Evolutionary conservation across 2,888 invertebrate genomes (phyloP).

Genomic region (Bembecia ichneumoniformis): DNA sequence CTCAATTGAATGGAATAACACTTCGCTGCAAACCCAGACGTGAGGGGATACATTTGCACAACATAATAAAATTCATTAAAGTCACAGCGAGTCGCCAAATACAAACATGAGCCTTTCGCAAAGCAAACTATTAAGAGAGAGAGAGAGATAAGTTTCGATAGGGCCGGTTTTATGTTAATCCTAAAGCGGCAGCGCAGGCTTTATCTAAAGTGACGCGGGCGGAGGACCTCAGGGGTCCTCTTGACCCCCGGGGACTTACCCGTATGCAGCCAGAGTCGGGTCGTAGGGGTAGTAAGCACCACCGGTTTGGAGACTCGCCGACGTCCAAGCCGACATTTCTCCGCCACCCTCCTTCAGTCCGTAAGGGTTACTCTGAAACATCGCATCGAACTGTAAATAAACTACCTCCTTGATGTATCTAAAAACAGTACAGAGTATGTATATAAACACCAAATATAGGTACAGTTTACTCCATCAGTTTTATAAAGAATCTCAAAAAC

Average conservation of each 20-base stretch:
- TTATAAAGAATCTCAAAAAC: background rate
- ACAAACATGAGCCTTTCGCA: conserved; percentile 65
- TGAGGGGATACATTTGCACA: conserved; percentile 46
- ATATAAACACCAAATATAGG: background rate
- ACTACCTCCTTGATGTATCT: conserved; percentile 13
- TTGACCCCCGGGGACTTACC: conserved; percentile 79
- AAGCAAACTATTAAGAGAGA: conserved; percentile 57
- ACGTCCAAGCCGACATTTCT: conserved; percentile 94
- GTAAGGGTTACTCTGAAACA: conserved; percentile 90
- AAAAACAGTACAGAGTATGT: background rate
- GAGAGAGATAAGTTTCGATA: conserved; percentile 58
- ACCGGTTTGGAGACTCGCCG: conserved; percentile 90
- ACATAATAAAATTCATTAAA: conserved; percentile 51
- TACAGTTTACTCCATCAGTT: conserved; percentile 3
- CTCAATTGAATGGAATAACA: conserved; percentile 20
- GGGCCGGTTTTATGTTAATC: conserved; percentile 63
- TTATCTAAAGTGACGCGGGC: conserved; percentile 63
- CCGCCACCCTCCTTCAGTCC: conserved; percentile 88
- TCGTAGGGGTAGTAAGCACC: conserved; percentile 95
- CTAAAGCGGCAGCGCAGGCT: conserved; percentile 48
- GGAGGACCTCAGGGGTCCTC: conserved; percentile 40
- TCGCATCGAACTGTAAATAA: conserved; percentile 39
- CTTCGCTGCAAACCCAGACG: conserved; percentile 15
- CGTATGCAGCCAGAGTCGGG: conserved; percentile 92
- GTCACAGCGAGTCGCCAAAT: conserved; percentile 54